These are phyloP conservation scores for Vanessa atalanta DNA, from an alignment of 1,140 invertebrate species.

Conservation along the genomic window DNA sequence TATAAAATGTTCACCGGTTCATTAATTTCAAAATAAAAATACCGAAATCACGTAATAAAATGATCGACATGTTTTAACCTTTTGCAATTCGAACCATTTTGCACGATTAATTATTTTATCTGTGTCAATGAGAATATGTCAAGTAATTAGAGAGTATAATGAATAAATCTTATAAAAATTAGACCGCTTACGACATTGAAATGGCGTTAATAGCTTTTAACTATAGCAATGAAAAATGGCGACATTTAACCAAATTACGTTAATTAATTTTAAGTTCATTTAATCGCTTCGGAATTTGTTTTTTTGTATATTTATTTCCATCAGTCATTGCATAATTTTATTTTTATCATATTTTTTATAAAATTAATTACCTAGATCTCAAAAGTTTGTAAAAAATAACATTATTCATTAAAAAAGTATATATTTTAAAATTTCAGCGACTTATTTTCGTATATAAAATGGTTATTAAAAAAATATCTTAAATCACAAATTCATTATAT, in stretches of 20 bases:
- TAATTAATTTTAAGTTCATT: neutral
- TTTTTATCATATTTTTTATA: too few relatives aligned
- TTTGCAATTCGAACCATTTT: slow-evolving; percentile 13
- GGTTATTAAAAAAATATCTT: too few relatives aligned
- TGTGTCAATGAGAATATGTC: slow-evolving; percentile 26
- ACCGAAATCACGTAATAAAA: slow-evolving; percentile 1
- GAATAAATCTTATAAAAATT: slow-evolving; percentile 28
- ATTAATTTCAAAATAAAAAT: neutral
- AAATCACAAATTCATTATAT: too few relatives aligned
- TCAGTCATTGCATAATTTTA: too few relatives aligned
- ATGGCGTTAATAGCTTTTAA: neutral
- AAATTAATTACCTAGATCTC: too few relatives aligned
- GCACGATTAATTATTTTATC: slow-evolving; percentile 22
- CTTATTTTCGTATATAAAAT: too few relatives aligned
- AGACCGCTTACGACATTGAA: slow-evolving; percentile 14
- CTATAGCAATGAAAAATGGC: slow-evolving; percentile 2
- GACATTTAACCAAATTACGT: neutral
- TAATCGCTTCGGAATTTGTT: neutral
- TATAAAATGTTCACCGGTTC: neutral
- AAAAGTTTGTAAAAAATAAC: too few relatives aligned
- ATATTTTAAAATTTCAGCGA: too few relatives aligned
- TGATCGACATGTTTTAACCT: slow-evolving; percentile 2
- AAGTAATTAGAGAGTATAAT: slow-evolving; percentile 17
- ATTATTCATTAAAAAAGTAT: too few relatives aligned
- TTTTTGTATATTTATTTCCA: too few relatives aligned